Base-by-base conservation (phyloP, 2,113 vertebrate species). In the Hippocampus zosterae region DNA sequence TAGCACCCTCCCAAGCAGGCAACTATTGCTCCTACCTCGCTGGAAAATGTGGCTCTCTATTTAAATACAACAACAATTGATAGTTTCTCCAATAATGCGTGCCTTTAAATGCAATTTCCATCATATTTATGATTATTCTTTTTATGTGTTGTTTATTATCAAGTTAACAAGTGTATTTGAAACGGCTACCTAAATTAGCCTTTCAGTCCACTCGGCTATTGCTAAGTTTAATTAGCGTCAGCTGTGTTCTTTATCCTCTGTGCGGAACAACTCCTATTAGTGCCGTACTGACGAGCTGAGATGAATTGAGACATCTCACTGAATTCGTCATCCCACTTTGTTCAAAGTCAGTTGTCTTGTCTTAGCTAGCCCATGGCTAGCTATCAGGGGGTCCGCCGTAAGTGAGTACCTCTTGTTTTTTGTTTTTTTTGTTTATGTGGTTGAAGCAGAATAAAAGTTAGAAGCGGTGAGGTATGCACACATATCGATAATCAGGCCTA, bases 371-470 rank as follows among this genome's bases (percentile, higher is more conserved):
- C 3, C 46, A 8, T 21, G 21, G 53, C 53, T 55, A 55, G n/a
- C n/a, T 21, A 23, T 15, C 46, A 48, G 27, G 2, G 29, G 29
- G 2, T 29, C 29, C 29, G 29, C 29, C 3, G 29, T 29, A 48
- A 48, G 46, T 48, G 53, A 8, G 11, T 29, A 29, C 33, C 37
- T 62, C 9, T 27, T 29, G 46, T 69, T 68, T 73, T 29, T 29
- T 29, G 27, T 29, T 29, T 29, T 29, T 27, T 29, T 29, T 29
- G 29, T 60, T 73, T 76, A 71, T 83, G 82, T 76, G 74, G 82
- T 77, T 56, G 71, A 77, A 65, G 71, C 63, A 27, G 70, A 79
- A 83, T 67, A 70, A 52, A 52, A 52, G 44, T 46, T 16, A 16
- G 50, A 52, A 52, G 18, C 18, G 8, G 50, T 19, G 18, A 19